Evolutionary conservation across 2,797 vertebrate genomes (phyloP).

Genomic region (Rhynchonycteris naso): DNA sequence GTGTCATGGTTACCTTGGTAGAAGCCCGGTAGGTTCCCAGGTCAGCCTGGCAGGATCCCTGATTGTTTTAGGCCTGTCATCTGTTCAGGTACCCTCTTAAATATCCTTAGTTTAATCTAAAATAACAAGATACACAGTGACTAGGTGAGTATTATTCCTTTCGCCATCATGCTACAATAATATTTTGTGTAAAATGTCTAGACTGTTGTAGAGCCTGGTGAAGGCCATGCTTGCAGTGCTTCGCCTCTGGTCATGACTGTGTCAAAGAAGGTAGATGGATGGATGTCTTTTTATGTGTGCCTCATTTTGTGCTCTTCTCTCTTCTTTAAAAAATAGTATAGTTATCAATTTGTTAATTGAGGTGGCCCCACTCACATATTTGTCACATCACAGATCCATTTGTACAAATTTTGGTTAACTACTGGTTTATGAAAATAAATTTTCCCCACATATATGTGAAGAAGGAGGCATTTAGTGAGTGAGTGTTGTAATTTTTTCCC

Average conservation of each 20-base stretch:
- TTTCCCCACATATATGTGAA: accelerated
- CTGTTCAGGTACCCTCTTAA: neutral
- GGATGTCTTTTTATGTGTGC: too few species aligned
- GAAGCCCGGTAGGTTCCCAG: neutral
- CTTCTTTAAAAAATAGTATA: too few species aligned
- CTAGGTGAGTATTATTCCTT: too few species aligned
- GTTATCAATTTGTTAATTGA: neutral
- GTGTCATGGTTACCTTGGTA: neutral
- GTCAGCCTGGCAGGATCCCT: neutral
- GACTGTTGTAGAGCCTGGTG: neutral
- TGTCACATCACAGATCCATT: too few species aligned
- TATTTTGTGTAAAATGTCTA: too few species aligned
- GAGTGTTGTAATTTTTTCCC: neutral
- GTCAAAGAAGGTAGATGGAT: neutral
- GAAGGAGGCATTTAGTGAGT: neutral
- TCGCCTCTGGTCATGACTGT: accelerated
- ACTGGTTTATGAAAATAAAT: too few species aligned
- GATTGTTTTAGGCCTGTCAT: neutral
- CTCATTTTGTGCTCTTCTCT: accelerated
- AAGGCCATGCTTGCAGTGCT: too few species aligned
- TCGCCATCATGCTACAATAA: accelerated
- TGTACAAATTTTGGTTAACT: neutral
- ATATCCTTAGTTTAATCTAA: neutral
- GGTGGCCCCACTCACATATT: neutral
- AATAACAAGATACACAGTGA: neutral